Base-by-base conservation (phyloP, 37 sponge, comb jelly and placozoan species). In the Sycon ciliatum region DNA sequence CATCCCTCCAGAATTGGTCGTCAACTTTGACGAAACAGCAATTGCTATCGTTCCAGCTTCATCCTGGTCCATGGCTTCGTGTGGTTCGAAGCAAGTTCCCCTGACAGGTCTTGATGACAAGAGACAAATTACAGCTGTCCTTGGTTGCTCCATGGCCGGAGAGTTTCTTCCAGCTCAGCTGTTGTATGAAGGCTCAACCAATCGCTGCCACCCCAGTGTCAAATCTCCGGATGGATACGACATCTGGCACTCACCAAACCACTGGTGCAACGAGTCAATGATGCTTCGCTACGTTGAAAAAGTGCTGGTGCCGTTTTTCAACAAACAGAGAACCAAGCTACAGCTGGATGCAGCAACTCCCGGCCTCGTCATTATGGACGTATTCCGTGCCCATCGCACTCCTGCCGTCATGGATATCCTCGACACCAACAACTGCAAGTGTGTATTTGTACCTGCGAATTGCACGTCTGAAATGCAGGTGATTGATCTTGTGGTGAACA, bases 181-280 rank as follows among this genome's bases (percentile, higher is more conserved):
- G n/a, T n/a, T n/a, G n/a, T n/a, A n/a, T n/a, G n/a, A n/a, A n/a
- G n/a, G n/a, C n/a, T n/a, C n/a, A n/a, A n/a, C n/a, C n/a, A n/a
- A n/a, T n/a, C n/a, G n/a, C n/a, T n/a, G n/a, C n/a, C n/a, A n/a
- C n/a, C n/a, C n/a, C n/a, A n/a, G n/a, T n/a, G n/a, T n/a, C n/a
- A n/a, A n/a, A n/a, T n/a, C n/a, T n/a, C 83, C 83, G 0, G 18
- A 58, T 11, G 67, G 31, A 2, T 82, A 73, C 73, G 39, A 73
- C 68, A 69, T 82, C 1, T 68, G 40, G 22, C 75, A 76, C 29
- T 65, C 39, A 65, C 42, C 30, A 1, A 76, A 76, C 27, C 73
- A 76, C 27, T 82, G 83, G 83, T 69, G 72, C 18, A 82, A 69
- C 54, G 83, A 82, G 31, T 40, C 64, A 20, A 82, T 77, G 3